A percentile compares a stretch with the other conserved stretches of the same genome.
These are phyloP conservation scores for Beroe forskalii DNA, from an alignment of 37 sponge, comb jelly and placozoan species.

Conservation along the genomic window DNA sequence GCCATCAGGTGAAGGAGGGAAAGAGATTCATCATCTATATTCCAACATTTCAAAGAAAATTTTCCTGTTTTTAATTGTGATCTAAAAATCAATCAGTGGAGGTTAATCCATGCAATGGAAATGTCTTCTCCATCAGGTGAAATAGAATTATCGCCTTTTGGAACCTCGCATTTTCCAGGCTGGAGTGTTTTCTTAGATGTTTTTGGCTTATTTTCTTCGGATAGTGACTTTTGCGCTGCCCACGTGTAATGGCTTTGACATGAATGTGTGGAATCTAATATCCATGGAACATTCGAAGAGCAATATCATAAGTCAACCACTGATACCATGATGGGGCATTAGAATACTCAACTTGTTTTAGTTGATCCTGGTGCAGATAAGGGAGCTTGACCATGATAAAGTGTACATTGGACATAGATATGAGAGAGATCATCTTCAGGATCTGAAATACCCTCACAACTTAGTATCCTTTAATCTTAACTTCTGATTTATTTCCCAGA, in stretches of 20 bases:
- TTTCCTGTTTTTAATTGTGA: conserved; percentile 37
- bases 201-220: conserved; percentile 56
- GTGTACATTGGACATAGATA: conserved; percentile 38
- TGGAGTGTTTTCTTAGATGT: not conserved
- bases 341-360: conserved; percentile 25
- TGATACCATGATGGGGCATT: conserved; percentile 47
- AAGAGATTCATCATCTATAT: not conserved
- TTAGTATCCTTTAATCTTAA: conserved; percentile 18
- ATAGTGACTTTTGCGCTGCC: conserved; percentile 18
- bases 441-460: conserved; percentile 27
- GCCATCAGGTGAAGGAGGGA: conserved; percentile 8
- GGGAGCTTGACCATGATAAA: conserved; percentile 30
- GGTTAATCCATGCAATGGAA: conserved; percentile 49
- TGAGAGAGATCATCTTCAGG: conserved; percentile 4
- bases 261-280: not conserved
- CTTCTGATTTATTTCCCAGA: conserved; percentile 63
- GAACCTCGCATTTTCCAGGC: not conserved
- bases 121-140: conserved; percentile 39
- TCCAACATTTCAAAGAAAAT: conserved; percentile 23
- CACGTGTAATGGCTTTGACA: conserved; percentile 45
- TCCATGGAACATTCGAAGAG: conserved; percentile 1
- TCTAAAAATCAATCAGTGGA: conserved; percentile 28
- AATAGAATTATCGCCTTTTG: not conserved
- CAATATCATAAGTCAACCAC: conserved; percentile 59
- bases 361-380: conserved; percentile 57